These are phyloP conservation scores for Molossus alvarezi DNA, from an alignment of 2,797 vertebrate genomes.

Conservation along the genomic window DNA sequence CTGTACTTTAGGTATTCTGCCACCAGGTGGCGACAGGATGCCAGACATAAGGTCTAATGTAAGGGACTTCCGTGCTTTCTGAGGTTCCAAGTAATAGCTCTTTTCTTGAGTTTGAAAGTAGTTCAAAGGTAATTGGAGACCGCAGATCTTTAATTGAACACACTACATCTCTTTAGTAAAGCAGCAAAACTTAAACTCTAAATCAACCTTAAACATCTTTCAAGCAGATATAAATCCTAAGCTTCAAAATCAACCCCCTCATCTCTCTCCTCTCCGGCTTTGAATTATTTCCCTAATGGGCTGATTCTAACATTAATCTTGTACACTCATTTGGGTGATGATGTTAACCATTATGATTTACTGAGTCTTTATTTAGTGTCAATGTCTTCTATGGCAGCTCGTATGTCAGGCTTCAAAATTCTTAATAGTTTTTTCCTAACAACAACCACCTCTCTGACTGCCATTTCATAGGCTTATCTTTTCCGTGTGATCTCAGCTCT, in stretches of 20 bases:
- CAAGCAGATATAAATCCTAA: conserved; percentile 65
- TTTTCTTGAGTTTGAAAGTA: conserved; percentile 67
- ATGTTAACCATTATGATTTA: conserved; percentile 38
- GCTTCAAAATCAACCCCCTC: conserved; percentile 56
- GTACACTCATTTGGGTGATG: background rate
- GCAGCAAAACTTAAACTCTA: conserved; percentile 64
- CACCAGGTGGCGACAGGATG: conserved; percentile 83
- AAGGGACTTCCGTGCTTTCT: background rate
- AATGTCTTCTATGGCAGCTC: background rate
- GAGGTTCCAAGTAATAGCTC: conserved; percentile 20
- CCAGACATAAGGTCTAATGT: conserved; percentile 22
- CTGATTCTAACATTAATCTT: conserved; percentile 22
- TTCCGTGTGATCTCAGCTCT: background rate
- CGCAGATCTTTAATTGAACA: conserved; percentile 47
- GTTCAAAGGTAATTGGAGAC: conserved; percentile 59
- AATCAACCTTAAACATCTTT: conserved; percentile 67
- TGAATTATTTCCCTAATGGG: conserved; percentile 53
- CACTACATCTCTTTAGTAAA: conserved; percentile 56
- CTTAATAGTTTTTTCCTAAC: conserved; percentile 42
- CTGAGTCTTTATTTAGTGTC: conserved; percentile 28
- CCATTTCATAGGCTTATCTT: background rate
- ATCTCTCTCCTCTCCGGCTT: background rate
- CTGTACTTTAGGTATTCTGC: conserved; percentile 73
- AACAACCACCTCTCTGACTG: background rate
- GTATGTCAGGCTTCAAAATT: conserved; percentile 63